phyloP scores from a whole-genome alignment of 1,140 invertebrate species.

The Chrysomallon squamiferum region DNA sequence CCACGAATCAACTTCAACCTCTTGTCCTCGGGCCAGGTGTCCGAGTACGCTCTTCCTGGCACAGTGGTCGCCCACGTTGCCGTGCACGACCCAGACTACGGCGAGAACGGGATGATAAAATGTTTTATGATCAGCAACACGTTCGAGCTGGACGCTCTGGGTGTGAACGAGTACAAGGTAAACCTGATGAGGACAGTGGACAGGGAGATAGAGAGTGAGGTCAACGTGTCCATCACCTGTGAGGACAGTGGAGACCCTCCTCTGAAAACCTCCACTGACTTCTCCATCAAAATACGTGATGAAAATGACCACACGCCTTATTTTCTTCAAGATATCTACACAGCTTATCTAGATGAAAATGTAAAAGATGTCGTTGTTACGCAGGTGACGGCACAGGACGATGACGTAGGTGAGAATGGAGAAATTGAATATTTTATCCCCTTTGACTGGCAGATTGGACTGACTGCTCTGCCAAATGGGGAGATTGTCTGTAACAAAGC shows the following conservation, averaged over 20 bases:
- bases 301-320: conserved; percentile 89
- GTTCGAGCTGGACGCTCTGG: conserved; percentile 46
- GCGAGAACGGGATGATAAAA: conserved; percentile 43
- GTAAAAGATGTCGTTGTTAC: conserved; percentile 61
- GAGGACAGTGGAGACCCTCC: conserved; percentile 79
- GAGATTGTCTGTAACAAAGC: background rate
- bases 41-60: conserved; percentile 43
- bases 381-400: conserved; percentile 19
- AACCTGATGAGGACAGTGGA: conserved; percentile 71
- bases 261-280: conserved; percentile 76
- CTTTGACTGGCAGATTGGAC: conserved; percentile 3
- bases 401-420: conserved; percentile 26
- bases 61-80: conserved; percentile 46
- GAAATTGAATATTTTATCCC: conserved; percentile 19
- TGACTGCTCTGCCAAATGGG: background rate
- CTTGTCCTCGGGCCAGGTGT: conserved; percentile 33
- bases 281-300: conserved; percentile 83
- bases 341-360: conserved; percentile 43
- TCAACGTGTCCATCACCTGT: conserved; percentile 80
- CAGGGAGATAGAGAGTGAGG: conserved; percentile 75
- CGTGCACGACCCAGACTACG: conserved; percentile 47
- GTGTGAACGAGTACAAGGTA: conserved; percentile 53
- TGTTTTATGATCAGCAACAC: conserved; percentile 32
- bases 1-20: conserved; percentile 53
- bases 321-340: conserved; percentile 66